A percentile compares a stretch with the other conserved stretches of the same genome.
Evolutionary conservation across 2,797 vertebrate species (phyloP).

Genomic region (Hydrolagus colliei): DNA sequence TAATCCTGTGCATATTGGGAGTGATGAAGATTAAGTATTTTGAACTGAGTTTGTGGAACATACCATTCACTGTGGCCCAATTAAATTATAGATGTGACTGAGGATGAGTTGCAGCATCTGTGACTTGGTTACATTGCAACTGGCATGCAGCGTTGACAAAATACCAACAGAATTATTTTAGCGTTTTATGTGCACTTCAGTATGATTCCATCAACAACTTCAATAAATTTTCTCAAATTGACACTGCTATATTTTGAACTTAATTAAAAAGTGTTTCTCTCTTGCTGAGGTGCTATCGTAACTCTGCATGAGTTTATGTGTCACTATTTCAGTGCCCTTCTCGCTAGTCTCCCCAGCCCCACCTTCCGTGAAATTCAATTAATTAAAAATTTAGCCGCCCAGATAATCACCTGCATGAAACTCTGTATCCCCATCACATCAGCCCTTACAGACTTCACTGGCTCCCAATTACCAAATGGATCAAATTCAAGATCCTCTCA

Average conservation of each 20-base stretch:
- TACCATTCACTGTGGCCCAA: constrained; percentile 36
- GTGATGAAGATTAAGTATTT: constrained; percentile 65
- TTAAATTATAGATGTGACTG: not conserved
- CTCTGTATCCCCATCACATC: too few relatives aligned
- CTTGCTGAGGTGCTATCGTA: not conserved
- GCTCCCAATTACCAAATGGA: too few relatives aligned
- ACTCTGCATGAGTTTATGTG: too few relatives aligned
- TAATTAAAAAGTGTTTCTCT: not conserved
- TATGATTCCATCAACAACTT: constrained; percentile 36
- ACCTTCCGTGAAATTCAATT: too few relatives aligned
- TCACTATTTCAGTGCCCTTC: too few relatives aligned
- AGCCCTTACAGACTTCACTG: too few relatives aligned
- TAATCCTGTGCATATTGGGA: constrained; percentile 76
- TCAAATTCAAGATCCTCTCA: too few relatives aligned
- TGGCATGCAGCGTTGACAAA: constrained; percentile 32
- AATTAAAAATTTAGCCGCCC: too few relatives aligned
- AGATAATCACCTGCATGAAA: too few relatives aligned
- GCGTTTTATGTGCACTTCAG: constrained; percentile 55
- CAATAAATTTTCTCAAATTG: constrained; percentile 30
- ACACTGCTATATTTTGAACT: not conserved
- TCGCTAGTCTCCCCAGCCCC: too few relatives aligned
- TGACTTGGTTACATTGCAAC: constrained; percentile 43
- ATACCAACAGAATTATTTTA: constrained; percentile 34
- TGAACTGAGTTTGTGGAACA: constrained; percentile 36
- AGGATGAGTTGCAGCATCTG: constrained; percentile 53